phyloP scores from a whole-genome alignment of 2,797 vertebrate genomes.

The Psittacula derbiana region DNA sequence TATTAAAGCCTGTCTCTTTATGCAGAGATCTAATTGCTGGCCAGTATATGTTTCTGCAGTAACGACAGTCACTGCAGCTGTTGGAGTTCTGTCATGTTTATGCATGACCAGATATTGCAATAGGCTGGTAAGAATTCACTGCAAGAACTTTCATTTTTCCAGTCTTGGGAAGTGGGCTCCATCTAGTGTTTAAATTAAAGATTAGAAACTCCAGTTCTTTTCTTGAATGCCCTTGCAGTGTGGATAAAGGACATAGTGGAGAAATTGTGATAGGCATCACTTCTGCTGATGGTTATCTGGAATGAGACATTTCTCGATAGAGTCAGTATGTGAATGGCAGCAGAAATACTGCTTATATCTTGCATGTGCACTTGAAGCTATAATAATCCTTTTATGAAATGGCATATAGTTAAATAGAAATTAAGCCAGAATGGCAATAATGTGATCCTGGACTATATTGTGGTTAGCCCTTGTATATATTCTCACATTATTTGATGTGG shows the following conservation, averaged over 20 bases:
- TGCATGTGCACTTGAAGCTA: neutral
- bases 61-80: neutral
- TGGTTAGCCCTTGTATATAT: neutral
- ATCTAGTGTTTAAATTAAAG: slow-evolving; percentile 73
- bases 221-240: slow-evolving; percentile 31
- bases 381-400: neutral
- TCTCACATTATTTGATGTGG: neutral
- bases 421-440: neutral
- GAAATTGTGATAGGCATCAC: neutral
- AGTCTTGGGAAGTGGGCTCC: slow-evolving; percentile 73
- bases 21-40: neutral
- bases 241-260: slow-evolving; percentile 5
- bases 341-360: neutral
- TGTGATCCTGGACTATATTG: neutral
- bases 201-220: neutral
- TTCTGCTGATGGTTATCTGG: neutral
- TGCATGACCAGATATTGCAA: neutral
- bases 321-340: neutral
- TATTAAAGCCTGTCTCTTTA: neutral
- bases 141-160: neutral
- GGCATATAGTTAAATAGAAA: neutral
- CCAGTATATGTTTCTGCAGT: neutral
- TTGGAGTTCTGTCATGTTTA: neutral
- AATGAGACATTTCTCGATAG: neutral
- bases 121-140: neutral